These are phyloP conservation scores for Chionoecetes opilio DNA, from an alignment of 1,140 invertebrate species.

Conservation along the genomic window DNA sequence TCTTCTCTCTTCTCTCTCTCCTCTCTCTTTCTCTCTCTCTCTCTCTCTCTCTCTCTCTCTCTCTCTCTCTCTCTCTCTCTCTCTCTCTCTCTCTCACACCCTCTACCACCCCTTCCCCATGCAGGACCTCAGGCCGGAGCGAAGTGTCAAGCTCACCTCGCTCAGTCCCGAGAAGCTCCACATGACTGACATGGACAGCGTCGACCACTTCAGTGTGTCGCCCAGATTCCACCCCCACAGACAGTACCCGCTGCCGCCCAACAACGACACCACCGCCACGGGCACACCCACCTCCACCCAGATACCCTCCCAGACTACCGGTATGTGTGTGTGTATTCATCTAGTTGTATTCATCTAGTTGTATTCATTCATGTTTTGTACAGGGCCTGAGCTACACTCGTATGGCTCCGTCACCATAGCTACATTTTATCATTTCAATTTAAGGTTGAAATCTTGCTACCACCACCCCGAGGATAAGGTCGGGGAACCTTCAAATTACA, in stretches of 20 bases:
- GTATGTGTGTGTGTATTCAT: not conserved
- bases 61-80: not conserved
- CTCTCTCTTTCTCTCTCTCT: not conserved
- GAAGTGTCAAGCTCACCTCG: conserved; percentile 45
- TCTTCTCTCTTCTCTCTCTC: not conserved
- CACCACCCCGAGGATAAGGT: too few relatives aligned
- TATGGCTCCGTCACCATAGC: too few relatives aligned
- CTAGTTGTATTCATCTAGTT: too few relatives aligned
- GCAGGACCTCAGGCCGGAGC: conserved; percentile 61
- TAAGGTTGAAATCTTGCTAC: too few relatives aligned
- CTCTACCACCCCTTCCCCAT: not conserved
- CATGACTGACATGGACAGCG: conserved; percentile 67
- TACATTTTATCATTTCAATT: too few relatives aligned
- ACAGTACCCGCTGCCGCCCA: conserved; percentile 34
- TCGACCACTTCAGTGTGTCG: conserved; percentile 76
- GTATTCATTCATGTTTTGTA: too few relatives aligned
- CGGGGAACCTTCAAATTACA: too few relatives aligned
- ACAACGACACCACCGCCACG: conserved; percentile 56
- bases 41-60: too few relatives aligned
- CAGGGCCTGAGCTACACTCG: too few relatives aligned
- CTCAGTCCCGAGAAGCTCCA: conserved; percentile 74
- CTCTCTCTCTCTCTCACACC: not conserved
- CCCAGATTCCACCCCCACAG: conserved; percentile 50
- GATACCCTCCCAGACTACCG: not conserved
- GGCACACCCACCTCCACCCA: not conserved